Evolutionary conservation across 2,888 invertebrate genomes (phyloP).

Genomic region (Eristalis pertinax): DNA sequence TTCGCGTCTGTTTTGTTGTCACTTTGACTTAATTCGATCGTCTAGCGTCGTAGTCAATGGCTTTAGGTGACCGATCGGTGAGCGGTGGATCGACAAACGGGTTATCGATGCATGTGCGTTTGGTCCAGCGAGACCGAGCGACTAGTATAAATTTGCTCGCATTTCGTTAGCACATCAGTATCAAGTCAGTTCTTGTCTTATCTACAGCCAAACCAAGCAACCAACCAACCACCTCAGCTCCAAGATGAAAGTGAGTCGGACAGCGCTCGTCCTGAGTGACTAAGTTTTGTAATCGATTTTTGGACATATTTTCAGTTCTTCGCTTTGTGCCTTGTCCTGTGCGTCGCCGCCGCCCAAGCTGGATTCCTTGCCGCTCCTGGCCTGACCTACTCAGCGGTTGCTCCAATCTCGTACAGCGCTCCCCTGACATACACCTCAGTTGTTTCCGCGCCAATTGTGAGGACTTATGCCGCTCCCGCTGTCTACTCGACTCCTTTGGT

Average conservation of each 20-base stretch:
- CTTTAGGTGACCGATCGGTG: not conserved
- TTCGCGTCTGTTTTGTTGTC: conserved; percentile 10
- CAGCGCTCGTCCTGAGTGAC: not conserved
- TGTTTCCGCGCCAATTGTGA: conserved; percentile 36
- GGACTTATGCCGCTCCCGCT: conserved; percentile 35
- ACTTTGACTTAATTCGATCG: not conserved
- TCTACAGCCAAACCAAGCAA: not conserved
- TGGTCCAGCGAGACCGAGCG: not conserved
- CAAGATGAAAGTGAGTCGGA: conserved; percentile 48
- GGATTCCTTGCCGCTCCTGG: conserved; percentile 51
- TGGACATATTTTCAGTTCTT: conserved; percentile 41
- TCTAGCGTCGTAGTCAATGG: not conserved
- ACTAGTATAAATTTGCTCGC: conserved; percentile 30
- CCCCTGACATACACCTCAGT: conserved; percentile 39
- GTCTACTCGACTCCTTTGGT: conserved; percentile 44
- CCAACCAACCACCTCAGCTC: not conserved
- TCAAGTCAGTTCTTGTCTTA: conserved; percentile 30
- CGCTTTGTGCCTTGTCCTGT: conserved; percentile 50
- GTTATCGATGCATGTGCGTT: not conserved
- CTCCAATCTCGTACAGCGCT: conserved; percentile 31
- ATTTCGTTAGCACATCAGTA: conserved; percentile 22
- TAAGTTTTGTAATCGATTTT: not conserved
- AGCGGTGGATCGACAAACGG: conserved; percentile 17
- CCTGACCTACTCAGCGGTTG: conserved; percentile 36
- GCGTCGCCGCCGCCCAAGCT: conserved; percentile 56